phyloP scores from a whole-genome alignment of 1,140 invertebrate species.

The Copidosoma floridanum region DNA sequence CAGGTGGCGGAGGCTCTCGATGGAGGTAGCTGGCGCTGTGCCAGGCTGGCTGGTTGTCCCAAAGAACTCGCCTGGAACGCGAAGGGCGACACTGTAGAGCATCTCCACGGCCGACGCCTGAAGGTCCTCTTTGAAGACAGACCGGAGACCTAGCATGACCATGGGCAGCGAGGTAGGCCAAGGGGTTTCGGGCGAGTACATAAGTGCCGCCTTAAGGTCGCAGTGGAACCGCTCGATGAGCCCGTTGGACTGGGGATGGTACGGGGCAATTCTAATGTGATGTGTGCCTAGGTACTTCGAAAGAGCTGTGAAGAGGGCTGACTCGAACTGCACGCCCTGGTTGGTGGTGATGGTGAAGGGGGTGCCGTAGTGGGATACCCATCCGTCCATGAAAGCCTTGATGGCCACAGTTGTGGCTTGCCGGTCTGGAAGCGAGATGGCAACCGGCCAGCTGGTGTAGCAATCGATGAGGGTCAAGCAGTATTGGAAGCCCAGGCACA shows the following conservation, averaged over 20 bases:
- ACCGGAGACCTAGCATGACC: neutral
- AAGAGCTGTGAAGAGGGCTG: neutral
- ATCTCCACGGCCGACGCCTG: neutral
- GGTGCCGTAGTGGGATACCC: neutral
- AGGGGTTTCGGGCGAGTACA: neutral
- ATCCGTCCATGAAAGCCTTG: neutral
- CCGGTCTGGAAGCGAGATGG: neutral
- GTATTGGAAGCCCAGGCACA: conserved; percentile 12
- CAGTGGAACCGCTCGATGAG: neutral
- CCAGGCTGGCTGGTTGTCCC: too few relatives aligned
- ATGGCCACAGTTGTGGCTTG: neutral
- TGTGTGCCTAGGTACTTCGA: neutral
- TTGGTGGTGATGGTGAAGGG: neutral
- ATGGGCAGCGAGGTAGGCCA: neutral
- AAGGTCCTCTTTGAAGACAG: neutral
- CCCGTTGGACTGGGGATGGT: too few relatives aligned
- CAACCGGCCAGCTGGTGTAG: too few relatives aligned
- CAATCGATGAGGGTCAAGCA: conserved; percentile 33
- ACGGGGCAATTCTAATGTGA: neutral
- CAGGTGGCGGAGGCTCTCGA: too few relatives aligned
- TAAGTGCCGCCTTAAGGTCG: neutral
- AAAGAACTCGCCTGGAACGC: conserved; percentile 10
- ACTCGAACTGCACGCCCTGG: conserved; percentile 7
- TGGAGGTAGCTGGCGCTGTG: too few relatives aligned
- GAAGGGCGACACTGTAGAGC: too few relatives aligned